phyloP scores from a whole-genome alignment of 2,797 vertebrate species.

The Bradypodion ventrale region DNA sequence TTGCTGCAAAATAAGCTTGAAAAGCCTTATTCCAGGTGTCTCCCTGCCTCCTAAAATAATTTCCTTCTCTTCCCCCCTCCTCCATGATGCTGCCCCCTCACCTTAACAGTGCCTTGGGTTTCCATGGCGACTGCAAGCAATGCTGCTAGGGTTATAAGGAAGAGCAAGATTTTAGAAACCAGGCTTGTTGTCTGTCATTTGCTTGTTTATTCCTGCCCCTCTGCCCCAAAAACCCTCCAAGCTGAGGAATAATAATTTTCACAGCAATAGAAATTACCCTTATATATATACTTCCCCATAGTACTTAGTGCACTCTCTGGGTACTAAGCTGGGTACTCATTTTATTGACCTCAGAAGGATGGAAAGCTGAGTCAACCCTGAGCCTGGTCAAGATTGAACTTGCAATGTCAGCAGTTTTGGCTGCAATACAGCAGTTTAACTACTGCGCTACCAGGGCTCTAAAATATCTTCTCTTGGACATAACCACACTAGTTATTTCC shows the following conservation, averaged over 20 bases:
- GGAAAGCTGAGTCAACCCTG: no score
- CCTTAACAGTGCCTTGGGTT: slow-evolving; percentile 53
- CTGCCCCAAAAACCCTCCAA: background rate
- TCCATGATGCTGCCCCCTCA: slow-evolving; percentile 60
- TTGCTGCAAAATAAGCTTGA: slow-evolving; percentile 42
- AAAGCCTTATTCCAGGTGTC: slow-evolving; percentile 63
- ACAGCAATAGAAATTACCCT: no score
- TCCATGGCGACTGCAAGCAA: slow-evolving; percentile 65
- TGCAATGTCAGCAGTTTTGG: no score
- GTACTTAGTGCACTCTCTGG: no score
- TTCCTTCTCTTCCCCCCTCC: slow-evolving; percentile 2
- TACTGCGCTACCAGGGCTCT: no score
- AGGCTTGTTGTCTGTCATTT: slow-evolving; percentile 9
- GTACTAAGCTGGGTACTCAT: no score
- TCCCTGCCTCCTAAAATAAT: slow-evolving; percentile 71
- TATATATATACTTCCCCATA: no score
- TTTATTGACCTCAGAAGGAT: no score
- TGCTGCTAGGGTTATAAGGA: slow-evolving; percentile 70
- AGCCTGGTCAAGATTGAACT: no score
- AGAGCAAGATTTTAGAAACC: slow-evolving; percentile 50
- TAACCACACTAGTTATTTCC: background rate
- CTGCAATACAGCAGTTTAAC: no score
- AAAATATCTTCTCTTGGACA: background rate
- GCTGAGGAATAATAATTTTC: background rate
- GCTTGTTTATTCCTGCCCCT: slow-evolving; percentile 32